A percentile compares a stretch with the other conserved stretches of the same genome.
Evolutionary conservation across 1,140 invertebrate genomes (phyloP).

Genomic region (Panulirus ornatus): DNA sequence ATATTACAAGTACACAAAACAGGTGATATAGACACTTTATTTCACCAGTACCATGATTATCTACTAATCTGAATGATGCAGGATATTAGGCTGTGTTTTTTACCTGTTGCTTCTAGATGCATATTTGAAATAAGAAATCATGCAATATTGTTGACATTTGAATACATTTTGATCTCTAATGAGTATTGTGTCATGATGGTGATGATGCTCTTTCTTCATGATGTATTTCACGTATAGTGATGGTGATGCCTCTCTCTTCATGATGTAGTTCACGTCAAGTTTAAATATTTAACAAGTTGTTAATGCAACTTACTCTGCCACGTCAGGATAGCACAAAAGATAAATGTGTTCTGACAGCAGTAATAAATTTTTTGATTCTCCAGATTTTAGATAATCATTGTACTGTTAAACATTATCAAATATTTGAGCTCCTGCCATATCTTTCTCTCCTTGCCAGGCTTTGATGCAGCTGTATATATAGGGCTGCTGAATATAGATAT

Average conservation of each 20-base stretch:
- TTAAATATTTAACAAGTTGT: too few relatives aligned
- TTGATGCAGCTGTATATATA: constrained; percentile 4
- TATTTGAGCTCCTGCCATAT: constrained; percentile 20
- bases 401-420: neutral
- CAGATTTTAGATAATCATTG: neutral
- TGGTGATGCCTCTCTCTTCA: too few relatives aligned
- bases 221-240: too few relatives aligned
- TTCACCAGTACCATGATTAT: too few relatives aligned
- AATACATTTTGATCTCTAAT: neutral
- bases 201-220: too few relatives aligned
- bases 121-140: neutral
- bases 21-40: too few relatives aligned
- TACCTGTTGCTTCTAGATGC: neutral
- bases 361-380: neutral
- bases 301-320: neutral
- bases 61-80: too few relatives aligned
- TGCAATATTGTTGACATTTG: neutral
- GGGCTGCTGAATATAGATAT: constrained; percentile 32
- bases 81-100: neutral
- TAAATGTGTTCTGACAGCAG: neutral
- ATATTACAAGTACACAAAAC: too few relatives aligned
- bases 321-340: neutral
- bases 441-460: constrained; percentile 25
- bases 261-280: too few relatives aligned
- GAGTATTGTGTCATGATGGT: neutral